Evolutionary conservation across 2,888 invertebrate species (phyloP), one percentile per base, ranked within the genome.

Genomic region (Eilema caniola): DNA sequence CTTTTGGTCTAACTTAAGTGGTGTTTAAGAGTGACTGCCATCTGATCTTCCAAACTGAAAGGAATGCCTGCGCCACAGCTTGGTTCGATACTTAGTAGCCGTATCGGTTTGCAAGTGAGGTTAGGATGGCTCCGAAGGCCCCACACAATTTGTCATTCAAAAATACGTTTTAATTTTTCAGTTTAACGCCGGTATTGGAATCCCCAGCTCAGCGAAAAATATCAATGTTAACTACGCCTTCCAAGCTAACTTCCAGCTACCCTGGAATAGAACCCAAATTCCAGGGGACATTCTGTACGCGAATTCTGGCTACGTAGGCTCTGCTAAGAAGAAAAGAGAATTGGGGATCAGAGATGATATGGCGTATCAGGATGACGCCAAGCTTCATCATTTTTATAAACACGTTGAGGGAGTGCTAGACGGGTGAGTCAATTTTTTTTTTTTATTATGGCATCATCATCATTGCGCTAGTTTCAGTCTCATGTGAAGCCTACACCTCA

Each of bases 231-330:
- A 95, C 83, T 95, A 90, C 84, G 95, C 93, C 0, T 89, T 95
- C 73, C 95, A 95, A 86, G 91, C 93, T 1, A 95, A 95, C 76
- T 95, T 95, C 77, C 90, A 92, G 56, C 86, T 95, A 0, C 95
- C 95, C 0, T 95, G 94, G 93, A 95, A 94, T 70, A 76, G 93
- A 53, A 88, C 88, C 2, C 94, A 95, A 74, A 91, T 95, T 68
- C 95, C 95, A 0, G 31, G 86, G 0, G 93, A 95, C 62, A 90
- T 95, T 25, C 79, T 95, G 10, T 82, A 85, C 16, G 92, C 91
- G 0, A 92, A 94, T 75, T 75, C 84, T 1, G 94, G 93, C 0
- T 93, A 92, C 57, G 81, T 82, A 0, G 93, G 92, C 0, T 66
- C 77, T 7, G 86, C 95, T 0, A 89, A 89, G 64, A 89, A 78